phyloP scores from a whole-genome alignment of 2,797 vertebrate species.

The Rachycentron canadum region DNA sequence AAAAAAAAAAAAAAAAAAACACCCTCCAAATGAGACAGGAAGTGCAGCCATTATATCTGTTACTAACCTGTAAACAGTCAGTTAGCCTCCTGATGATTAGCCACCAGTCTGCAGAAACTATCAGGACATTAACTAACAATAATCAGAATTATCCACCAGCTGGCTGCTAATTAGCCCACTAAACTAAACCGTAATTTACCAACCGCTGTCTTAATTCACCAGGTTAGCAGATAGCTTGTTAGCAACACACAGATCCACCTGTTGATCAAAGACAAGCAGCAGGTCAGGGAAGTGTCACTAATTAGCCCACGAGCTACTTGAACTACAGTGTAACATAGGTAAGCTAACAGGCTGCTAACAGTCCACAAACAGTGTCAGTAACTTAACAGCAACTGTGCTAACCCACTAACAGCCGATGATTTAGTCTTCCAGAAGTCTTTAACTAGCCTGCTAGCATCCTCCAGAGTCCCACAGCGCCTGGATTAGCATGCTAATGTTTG shows the following conservation, averaged over 20 bases:
- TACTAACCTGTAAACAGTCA: not conserved
- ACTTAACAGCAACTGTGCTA: constrained; percentile 18
- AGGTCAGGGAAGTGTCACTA: not conserved
- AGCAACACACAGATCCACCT: not conserved
- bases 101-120: not conserved
- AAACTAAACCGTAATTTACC: not conserved
- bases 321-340: too few relatives aligned
- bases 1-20: too few relatives aligned
- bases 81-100: not conserved
- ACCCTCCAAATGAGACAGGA: not conserved
- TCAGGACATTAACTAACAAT: constrained; percentile 20
- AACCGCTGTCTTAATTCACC: not conserved
- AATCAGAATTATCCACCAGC: not conserved
- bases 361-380: not conserved
- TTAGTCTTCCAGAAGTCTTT: not conserved
- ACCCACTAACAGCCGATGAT: not conserved
- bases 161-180: not conserved
- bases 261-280: not conserved
- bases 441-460: not conserved
- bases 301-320: constrained; percentile 9
- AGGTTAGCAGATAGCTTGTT: not conserved
- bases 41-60: not conserved
- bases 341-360: not conserved
- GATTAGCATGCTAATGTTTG: not conserved
- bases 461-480: not conserved